Percentiles rank a stretch among this genome's conserved stretches.
These are phyloP conservation scores for Drosophila setifemur DNA, from an alignment of 1,140 invertebrate species.

Conservation along the genomic window DNA sequence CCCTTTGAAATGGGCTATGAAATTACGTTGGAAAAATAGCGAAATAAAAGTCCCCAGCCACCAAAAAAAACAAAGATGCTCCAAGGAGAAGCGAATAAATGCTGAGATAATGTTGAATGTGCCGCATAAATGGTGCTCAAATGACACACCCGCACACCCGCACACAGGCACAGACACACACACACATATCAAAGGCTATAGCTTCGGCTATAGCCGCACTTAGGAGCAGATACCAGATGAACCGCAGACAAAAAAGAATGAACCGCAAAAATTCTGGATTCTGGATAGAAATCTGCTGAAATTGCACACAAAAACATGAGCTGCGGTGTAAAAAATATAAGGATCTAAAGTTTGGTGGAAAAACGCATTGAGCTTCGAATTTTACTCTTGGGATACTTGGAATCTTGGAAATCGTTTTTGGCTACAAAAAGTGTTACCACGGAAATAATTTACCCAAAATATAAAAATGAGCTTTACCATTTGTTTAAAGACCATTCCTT, in stretches of 20 bases:
- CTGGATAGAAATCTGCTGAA: conserved; percentile 16
- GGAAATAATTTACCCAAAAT: too few species aligned
- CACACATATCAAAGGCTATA: conserved; percentile 19
- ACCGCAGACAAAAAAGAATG: conserved; percentile 2
- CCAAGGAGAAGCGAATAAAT: conserved; percentile 22
- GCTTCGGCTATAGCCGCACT: conserved; percentile 27
- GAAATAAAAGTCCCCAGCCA: conserved; percentile 59
- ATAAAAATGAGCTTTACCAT: too few species aligned
- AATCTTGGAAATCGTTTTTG: too few species aligned
- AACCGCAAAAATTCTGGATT: background rate
- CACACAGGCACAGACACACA: background rate
- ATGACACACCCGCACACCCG: conserved; percentile 9
- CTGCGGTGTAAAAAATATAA: background rate
- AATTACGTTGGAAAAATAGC: conserved; percentile 75
- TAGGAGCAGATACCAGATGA: conserved; percentile 32
- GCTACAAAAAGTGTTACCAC: too few species aligned
- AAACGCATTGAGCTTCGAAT: background rate
- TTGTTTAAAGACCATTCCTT: too few species aligned
- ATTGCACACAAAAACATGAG: background rate
- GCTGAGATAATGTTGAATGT: conserved; percentile 49
- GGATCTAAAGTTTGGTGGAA: background rate
- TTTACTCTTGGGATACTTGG: too few species aligned
- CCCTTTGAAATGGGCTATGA: conserved; percentile 50
- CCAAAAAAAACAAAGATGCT: conserved; percentile 4
- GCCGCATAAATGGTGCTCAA: conserved; percentile 39